Evolutionary conservation across 1,140 invertebrate genomes (phyloP).

Genomic region (Lepidurus couesii): DNA sequence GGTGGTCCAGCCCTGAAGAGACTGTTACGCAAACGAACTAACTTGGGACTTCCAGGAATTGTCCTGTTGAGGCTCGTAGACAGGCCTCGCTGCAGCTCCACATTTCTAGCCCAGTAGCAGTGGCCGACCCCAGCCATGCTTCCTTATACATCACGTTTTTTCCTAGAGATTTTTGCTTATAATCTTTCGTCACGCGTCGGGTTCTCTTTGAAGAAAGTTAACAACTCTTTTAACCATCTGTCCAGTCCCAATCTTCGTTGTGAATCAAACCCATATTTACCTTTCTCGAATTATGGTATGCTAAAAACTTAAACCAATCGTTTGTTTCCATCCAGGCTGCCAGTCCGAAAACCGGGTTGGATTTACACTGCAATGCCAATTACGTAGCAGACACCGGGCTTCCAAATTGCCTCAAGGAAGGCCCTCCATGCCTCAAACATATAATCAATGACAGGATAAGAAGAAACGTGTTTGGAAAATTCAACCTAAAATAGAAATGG

Average conservation of each 20-base stretch:
- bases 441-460: too few species aligned
- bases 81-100: neutral
- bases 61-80: neutral
- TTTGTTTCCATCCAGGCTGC: neutral
- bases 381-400: neutral
- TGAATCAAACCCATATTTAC: neutral
- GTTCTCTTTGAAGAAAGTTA: neutral
- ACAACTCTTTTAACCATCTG: neutral
- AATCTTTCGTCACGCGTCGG: neutral
- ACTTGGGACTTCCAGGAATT: slow-evolving; percentile 1
- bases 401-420: neutral
- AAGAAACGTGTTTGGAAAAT: too few species aligned
- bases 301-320: neutral
- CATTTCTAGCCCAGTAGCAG: neutral
- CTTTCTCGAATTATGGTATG: neutral
- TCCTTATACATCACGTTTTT: neutral
- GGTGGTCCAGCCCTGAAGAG: neutral
- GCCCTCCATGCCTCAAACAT: neutral
- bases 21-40: neutral
- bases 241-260: neutral
- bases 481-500: too few species aligned
- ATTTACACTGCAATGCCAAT: neutral
- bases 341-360: neutral
- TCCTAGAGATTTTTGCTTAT: neutral
- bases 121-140: neutral